These are phyloP conservation scores for Selene dorsalis DNA, from an alignment of 2,797 vertebrate genomes.

Conservation along the genomic window DNA sequence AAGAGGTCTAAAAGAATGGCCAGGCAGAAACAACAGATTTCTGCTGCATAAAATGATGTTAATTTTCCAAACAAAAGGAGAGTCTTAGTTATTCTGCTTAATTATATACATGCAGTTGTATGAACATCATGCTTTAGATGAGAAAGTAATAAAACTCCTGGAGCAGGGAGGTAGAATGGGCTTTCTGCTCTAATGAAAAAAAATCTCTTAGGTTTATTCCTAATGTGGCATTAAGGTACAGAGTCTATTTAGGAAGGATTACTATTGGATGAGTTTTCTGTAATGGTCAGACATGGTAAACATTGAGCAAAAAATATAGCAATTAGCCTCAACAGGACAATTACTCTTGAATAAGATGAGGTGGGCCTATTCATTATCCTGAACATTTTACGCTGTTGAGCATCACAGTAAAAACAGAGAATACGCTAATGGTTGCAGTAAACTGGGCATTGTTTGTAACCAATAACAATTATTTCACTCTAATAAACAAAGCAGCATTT, in stretches of 20 bases:
- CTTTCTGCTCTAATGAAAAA: constrained; percentile 21
- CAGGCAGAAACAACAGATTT: too few relatives aligned
- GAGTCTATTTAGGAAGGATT: constrained; percentile 39
- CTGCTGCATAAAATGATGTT: too few relatives aligned
- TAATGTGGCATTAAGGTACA: constrained; percentile 33
- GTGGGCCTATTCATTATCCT: constrained; percentile 54
- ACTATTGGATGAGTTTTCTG: constrained; percentile 39
- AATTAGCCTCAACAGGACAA: constrained; percentile 58
- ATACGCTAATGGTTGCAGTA: constrained; percentile 50
- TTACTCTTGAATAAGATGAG: constrained; percentile 57
- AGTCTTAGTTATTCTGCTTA: constrained; percentile 26
- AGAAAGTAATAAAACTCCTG: constrained; percentile 18
- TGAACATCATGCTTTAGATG: constrained; percentile 13
- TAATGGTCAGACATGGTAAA: constrained; percentile 44
- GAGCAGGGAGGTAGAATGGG: constrained; percentile 1
- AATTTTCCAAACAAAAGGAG: neutral
- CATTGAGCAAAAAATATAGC: constrained; percentile 51
- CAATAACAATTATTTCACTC: constrained; percentile 61
- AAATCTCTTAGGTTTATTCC: constrained; percentile 12
- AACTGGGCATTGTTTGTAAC: constrained; percentile 62
- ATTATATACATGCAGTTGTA: constrained; percentile 14
- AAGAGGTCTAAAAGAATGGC: too few relatives aligned
- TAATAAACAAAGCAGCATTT: constrained; percentile 60
- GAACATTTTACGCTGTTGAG: constrained; percentile 43
- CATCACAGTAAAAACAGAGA: constrained; percentile 42